phyloP scores from a whole-genome alignment of 2,797 vertebrate species.

The Champsocephalus esox region DNA sequence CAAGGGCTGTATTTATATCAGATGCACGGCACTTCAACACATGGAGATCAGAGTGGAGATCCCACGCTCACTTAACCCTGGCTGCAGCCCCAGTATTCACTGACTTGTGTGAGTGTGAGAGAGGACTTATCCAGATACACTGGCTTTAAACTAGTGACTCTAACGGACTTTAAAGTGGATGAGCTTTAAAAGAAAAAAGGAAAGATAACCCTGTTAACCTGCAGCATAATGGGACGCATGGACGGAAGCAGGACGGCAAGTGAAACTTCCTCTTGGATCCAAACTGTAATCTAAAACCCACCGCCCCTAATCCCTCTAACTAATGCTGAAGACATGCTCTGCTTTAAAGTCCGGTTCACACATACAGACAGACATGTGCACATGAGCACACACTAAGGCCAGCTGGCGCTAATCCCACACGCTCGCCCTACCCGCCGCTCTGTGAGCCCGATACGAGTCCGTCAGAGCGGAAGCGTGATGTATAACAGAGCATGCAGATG shows the following conservation, averaged over 20 bases:
- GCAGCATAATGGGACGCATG: slow-evolving; percentile 35
- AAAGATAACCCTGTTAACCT: slow-evolving; percentile 54
- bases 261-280: slow-evolving; percentile 52
- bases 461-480: slow-evolving; percentile 56
- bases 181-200: slow-evolving; percentile 42
- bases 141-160: slow-evolving; percentile 57
- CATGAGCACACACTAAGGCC: slow-evolving; percentile 50
- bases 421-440: slow-evolving; percentile 34
- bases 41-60: slow-evolving; percentile 56
- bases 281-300: slow-evolving; percentile 60
- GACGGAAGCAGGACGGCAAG: slow-evolving; percentile 28
- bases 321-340: slow-evolving; percentile 53
- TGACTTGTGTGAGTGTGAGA: slow-evolving; percentile 46
- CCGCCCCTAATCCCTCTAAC: slow-evolving; percentile 69
- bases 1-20: slow-evolving; percentile 14
- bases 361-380: slow-evolving; percentile 43
- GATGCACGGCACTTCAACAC: slow-evolving; percentile 14
- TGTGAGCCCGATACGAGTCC: slow-evolving; percentile 49
- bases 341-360: slow-evolving; percentile 46
- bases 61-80: slow-evolving; percentile 65
- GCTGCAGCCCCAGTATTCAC: slow-evolving; percentile 56
- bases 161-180: slow-evolving; percentile 52
- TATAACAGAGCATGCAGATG: slow-evolving; percentile 65
- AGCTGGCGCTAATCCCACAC: slow-evolving; percentile 76
- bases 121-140: slow-evolving; percentile 67